A percentile compares a stretch with the other conserved stretches of the same genome.
phyloP scores from a whole-genome alignment of 1,140 invertebrate species.

The Conus ventricosus region DNA sequence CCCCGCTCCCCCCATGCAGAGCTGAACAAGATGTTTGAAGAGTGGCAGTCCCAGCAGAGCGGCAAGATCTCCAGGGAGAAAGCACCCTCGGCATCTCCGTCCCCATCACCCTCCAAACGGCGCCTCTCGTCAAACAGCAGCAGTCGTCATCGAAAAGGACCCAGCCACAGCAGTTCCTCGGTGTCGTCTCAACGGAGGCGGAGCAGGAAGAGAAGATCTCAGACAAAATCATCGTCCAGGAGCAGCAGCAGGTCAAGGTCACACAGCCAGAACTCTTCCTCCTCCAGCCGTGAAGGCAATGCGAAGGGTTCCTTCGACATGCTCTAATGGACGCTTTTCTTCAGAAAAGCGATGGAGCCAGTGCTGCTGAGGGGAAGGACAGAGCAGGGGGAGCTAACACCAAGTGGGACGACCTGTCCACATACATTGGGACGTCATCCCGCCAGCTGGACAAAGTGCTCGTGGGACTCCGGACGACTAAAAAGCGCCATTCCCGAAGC shows the following conservation, averaged over 20 bases:
- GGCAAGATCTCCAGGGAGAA: not conserved
- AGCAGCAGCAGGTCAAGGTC: too few species aligned
- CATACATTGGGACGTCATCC: not conserved
- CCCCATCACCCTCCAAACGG: not conserved
- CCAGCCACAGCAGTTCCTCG: not conserved
- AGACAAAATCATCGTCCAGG: not conserved
- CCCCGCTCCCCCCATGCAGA: not conserved
- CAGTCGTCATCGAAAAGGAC: not conserved
- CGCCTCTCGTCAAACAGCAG: not conserved
- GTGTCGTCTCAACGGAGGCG: not conserved
- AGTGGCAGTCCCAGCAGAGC: conserved; percentile 16
- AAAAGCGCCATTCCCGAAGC: not conserved
- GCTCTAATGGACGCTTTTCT: not conserved
- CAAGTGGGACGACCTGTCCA: conserved; percentile 20
- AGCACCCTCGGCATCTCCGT: not conserved
- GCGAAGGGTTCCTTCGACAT: not conserved
- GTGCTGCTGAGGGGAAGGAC: not conserved
- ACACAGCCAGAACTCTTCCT: not conserved
- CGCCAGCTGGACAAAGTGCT: not conserved
- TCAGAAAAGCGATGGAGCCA: not conserved
- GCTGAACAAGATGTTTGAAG: conserved; percentile 2
- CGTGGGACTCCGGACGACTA: not conserved
- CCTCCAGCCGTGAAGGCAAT: not conserved
- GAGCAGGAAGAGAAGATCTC: not conserved
- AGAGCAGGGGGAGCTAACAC: not conserved